These are phyloP conservation scores for Meganola albula DNA, from an alignment of 2,888 invertebrate genomes.

Conservation along the genomic window DNA sequence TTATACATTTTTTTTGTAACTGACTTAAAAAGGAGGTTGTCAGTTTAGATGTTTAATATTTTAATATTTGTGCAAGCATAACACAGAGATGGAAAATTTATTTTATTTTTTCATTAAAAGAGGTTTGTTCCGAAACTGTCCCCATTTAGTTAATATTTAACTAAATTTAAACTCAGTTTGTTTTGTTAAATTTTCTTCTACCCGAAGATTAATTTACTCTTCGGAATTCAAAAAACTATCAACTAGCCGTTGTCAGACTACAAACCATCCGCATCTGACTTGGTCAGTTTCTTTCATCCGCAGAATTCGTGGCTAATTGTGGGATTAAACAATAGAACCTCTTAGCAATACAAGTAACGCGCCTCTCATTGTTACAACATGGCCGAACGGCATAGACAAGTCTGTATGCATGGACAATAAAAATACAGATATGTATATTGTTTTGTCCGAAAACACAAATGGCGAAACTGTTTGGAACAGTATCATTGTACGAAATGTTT, in stretches of 20 bases:
- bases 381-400: slow-evolving; percentile 34
- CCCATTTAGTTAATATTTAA: too few species aligned
- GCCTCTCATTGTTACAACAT: slow-evolving; percentile 46
- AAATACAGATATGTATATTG: slow-evolving; percentile 32
- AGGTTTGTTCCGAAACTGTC: too few species aligned
- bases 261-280: slow-evolving; percentile 40
- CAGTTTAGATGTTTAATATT: too few species aligned
- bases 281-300: slow-evolving; percentile 73
- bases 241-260: slow-evolving; percentile 26
- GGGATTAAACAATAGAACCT: slow-evolving; percentile 76
- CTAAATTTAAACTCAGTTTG: too few species aligned
- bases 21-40: too few species aligned
- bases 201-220: too few species aligned
- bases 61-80: too few species aligned
- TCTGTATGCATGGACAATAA: slow-evolving; percentile 31
- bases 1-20: too few species aligned
- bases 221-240: slow-evolving; percentile 33
- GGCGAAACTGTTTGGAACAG: slow-evolving; percentile 30
- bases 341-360: slow-evolving; percentile 61
- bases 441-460: slow-evolving; percentile 26
- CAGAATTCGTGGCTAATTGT: slow-evolving; percentile 69
- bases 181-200: too few species aligned
- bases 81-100: too few species aligned
- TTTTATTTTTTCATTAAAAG: too few species aligned
- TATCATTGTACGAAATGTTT: slow-evolving; percentile 26